Conservation (phyloP, 2,113 vertebrate genomes). For the Himantopus leucocephalus region DNA sequence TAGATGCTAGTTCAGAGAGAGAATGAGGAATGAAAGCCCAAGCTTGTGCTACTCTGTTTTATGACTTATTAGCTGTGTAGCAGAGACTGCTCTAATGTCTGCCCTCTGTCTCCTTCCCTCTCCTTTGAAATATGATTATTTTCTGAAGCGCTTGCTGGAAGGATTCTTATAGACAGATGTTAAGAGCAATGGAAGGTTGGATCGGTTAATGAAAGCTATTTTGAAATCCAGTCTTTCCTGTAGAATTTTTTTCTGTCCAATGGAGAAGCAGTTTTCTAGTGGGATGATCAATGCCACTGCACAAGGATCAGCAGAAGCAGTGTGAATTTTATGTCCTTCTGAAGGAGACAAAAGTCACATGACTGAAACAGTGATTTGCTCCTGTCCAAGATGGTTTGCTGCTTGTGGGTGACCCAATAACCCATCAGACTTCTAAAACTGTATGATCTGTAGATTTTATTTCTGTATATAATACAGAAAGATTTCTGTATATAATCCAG, state of each 20-base stretch:
- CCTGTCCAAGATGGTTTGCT: neutral
- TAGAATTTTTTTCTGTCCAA: neutral
- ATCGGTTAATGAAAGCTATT: neutral
- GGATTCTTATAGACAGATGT: neutral
- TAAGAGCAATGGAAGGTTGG: neutral
- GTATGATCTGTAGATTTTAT: neutral
- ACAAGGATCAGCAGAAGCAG: accelerated
- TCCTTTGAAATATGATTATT: neutral
- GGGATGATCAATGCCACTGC: neutral
- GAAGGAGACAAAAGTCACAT: neutral
- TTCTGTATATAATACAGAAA: neutral
- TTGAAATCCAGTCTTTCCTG: neutral
- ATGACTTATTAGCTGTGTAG: neutral
- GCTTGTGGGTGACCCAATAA: neutral
- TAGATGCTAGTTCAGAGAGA: neutral
- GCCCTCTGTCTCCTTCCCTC: neutral
- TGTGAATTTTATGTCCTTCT: neutral
- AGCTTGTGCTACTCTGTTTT: neutral
- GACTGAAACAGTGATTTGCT: neutral
- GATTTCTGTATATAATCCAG: neutral
- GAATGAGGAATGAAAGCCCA: neutral
- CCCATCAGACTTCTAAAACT: neutral
- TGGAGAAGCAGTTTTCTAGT: neutral
- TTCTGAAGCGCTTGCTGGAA: neutral
- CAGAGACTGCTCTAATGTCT: neutral